Conservation (phyloP, 2,113 vertebrate species). For the Romanogobio albipinnatus region DNA sequence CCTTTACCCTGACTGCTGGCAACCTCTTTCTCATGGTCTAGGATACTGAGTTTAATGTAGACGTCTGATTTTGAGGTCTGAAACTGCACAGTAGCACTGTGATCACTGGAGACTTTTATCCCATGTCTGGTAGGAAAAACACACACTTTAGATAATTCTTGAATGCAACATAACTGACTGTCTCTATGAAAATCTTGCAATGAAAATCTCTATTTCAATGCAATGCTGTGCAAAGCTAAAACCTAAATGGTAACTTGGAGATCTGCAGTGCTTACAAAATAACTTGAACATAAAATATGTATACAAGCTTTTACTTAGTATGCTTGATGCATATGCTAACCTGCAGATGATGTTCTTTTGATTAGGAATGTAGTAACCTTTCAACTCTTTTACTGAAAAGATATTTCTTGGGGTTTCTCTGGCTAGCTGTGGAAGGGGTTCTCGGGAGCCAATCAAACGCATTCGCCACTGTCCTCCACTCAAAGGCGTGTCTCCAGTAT, state of each 20-base stretch:
- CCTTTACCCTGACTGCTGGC: conserved; percentile 77
- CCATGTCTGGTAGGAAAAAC: conserved; percentile 72
- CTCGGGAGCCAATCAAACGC: conserved; percentile 78
- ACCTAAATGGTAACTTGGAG: neutral
- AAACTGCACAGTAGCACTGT: conserved; percentile 81
- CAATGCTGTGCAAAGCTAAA: neutral
- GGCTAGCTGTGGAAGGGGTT: conserved; percentile 75
- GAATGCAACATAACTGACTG: neutral
- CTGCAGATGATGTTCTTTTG: conserved; percentile 84
- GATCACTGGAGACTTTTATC: conserved; percentile 72
- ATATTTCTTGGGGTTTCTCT: conserved; percentile 68
- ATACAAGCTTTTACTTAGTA: neutral
- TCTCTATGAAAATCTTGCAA: no score
- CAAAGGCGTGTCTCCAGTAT: conserved; percentile 65
- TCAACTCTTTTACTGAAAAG: conserved; percentile 82
- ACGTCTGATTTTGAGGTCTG: conserved; percentile 82
- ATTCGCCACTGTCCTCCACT: conserved; percentile 80
- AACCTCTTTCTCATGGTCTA: conserved; percentile 81
- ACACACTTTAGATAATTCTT: neutral
- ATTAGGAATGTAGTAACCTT: conserved; percentile 86
- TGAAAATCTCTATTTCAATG: neutral
- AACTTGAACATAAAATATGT: neutral
- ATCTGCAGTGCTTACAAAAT: neutral
- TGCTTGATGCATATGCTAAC: conserved; percentile 68
- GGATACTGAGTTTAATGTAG: conserved; percentile 81